Base-by-base conservation (phyloP, 35 echinoderm and acorn worm species). In the Patiria miniata region DNA sequence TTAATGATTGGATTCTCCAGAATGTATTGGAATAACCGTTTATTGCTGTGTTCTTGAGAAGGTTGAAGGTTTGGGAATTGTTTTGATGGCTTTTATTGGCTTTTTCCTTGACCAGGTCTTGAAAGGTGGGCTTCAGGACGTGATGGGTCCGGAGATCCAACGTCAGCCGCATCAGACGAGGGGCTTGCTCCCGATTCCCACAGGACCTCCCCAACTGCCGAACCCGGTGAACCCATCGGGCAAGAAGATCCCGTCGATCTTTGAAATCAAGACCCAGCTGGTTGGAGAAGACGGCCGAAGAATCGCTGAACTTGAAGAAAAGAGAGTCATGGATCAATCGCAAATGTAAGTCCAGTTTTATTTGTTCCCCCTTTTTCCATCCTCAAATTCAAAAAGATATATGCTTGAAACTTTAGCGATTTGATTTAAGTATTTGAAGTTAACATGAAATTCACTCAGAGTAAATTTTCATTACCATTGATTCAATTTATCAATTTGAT, bases 211-310 rank as follows among this genome's bases (percentile, higher is more conserved):
- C 65, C 8, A 32, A 5, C 26, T 32, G 23, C 65, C 65, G 10
- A 4, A 2, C 65, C 42, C 42, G 12, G 12, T 47, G 42, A 47
- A 47, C 42, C 42, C 42, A 47, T 47, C 42, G 12, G 4, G 4
- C 42, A 73, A 73, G 65, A 73, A 73, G 34, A 73, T 73, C 14
- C 65, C 65, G 2, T 73, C 65, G 0, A 18, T 73, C 0, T 73
- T 73, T 73, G 65, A 73, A 10, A 73, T 73, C 65, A 73, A 73
- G 65, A 73, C 65, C 26, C 65, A 73, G 34, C 65, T 73, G 23
- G 65, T 73, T 16, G 65, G 65, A 3, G 65, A 73, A 23, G 65
- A 73, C 10, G 65, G 65, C 8, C 19, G 65, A 3, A 3, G 65
- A 10, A 73, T 73, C 15, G 65, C 29, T 5, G 65, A 73, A 36